These are phyloP conservation scores for Linhomoeus sp. DNA, from an alignment of 2,888 invertebrate genomes.

Conservation along the genomic window DNA sequence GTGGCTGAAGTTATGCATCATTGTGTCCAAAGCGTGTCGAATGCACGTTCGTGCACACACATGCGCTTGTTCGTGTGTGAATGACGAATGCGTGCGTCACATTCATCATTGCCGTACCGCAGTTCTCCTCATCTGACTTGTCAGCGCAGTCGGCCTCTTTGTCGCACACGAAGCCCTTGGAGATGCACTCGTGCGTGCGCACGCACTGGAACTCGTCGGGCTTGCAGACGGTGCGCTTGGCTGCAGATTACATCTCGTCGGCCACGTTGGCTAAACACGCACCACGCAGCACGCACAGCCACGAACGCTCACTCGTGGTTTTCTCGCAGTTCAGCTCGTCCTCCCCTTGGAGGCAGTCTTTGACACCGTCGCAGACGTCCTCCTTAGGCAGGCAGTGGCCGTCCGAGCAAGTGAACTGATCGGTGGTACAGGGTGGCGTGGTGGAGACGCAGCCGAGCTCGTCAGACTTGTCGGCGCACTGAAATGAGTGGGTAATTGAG, in stretches of 20 bases:
- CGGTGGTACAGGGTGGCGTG: background rate
- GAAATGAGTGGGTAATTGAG: background rate
- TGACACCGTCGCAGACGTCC: slow-evolving; percentile 2
- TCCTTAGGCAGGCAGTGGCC: background rate
- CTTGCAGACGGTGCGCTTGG: background rate
- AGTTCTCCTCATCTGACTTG: slow-evolving; percentile 4
- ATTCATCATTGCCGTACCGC: background rate
- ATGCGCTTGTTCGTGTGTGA: too few species aligned
- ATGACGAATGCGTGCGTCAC: too few species aligned
- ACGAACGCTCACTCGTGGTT: background rate
- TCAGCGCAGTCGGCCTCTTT: slow-evolving; percentile 6
- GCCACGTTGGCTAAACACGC: background rate
- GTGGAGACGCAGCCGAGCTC: slow-evolving; percentile 1
- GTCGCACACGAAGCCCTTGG: slow-evolving; percentile 2
- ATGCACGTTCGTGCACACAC: too few species aligned
- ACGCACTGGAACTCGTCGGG: slow-evolving; percentile 2
- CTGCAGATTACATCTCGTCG: background rate
- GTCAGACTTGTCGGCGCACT: slow-evolving; percentile 5
- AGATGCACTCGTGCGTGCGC: background rate
- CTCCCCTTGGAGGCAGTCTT: background rate
- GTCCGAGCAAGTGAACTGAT: slow-evolving; percentile 1
- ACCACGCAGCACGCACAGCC: background rate
- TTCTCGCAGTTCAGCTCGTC: slow-evolving; percentile 1
- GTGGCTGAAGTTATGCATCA: background rate
- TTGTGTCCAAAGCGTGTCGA: too few species aligned